These are phyloP conservation scores for Sciurus niger DNA, from an alignment of 2,113 vertebrate genomes.

Conservation along the genomic window DNA sequence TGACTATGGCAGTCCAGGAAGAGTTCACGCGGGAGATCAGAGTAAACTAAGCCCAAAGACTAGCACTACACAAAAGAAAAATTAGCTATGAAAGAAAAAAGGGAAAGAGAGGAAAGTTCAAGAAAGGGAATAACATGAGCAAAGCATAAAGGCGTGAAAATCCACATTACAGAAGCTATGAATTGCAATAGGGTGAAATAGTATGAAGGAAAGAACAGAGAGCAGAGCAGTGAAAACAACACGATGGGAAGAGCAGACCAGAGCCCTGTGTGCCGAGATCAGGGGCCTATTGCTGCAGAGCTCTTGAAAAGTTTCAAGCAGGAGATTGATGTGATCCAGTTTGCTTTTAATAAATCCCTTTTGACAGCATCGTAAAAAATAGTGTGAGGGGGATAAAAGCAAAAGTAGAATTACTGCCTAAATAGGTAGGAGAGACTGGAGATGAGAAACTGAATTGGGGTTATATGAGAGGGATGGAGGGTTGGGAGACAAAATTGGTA, in stretches of 20 bases:
- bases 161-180: background rate
- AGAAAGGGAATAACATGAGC: background rate
- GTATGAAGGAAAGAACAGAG: background rate
- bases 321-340: background rate
- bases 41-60: background rate
- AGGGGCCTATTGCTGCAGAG: background rate
- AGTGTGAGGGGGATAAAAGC: background rate
- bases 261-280: background rate
- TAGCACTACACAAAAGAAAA: background rate
- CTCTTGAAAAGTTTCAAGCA: conserved; percentile 17
- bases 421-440: background rate
- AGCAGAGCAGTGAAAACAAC: background rate
- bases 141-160: background rate
- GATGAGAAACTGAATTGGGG: background rate
- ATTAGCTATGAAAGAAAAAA: background rate
- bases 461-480: background rate
- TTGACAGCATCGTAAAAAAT: background rate
- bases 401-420: conserved; percentile 27
- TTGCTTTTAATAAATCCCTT: conserved; percentile 32
- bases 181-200: background rate
- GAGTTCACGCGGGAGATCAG: background rate
- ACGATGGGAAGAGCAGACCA: background rate
- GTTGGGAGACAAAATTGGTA: background rate
- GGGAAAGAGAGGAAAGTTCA: background rate
- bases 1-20: background rate